Evolutionary conservation across 2,888 invertebrate species (phyloP), one percentile per base, ranked within the genome.

Genomic region (Bellardia bayeri): DNA sequence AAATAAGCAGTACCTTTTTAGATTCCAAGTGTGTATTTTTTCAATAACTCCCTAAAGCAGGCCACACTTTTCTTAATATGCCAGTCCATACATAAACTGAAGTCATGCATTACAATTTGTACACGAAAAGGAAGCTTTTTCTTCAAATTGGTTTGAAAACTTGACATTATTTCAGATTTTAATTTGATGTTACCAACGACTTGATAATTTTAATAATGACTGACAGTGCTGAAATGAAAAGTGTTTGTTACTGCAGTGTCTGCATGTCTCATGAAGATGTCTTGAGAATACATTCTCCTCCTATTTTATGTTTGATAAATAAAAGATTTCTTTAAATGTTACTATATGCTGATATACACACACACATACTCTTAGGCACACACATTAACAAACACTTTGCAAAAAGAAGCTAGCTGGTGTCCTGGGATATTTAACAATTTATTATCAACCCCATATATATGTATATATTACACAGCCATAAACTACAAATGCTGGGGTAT

Each of bases 401-500:
- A 69, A 75, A 68, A 63, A 37, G 33, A 16, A 75, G 75, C 51
- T 85, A 75, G 75, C 51, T 85, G 80, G 80, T 76, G 80, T 81
- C 63, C 61, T 81, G 81, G 85, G 78, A 87, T 79, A 87, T 87
- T 85, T 85, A 78, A 79, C 87, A 87, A 87, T 87, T 85, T 87
- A 87, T 85, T 85, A 87, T 82, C 85, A 87, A 85, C 87, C 87
- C 87, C 82, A 85, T 64, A 40, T 30, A 58, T 49, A 51, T 51
- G 33, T 30, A 56, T 56, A 71, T 37, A 56, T 71, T 23, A 23
- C 23, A 71, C 56, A 83, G 58, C 68, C 82, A 87, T 87, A 79
- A 83, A 78, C 76, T 78, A 64, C 33, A 78, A 83, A 78, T 83
- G 71, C 71, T 30, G 16, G 71, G 63, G 79, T 51, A 78, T 85